Evolutionary conservation across 2,888 invertebrate species (phyloP).

Genomic region (Thysanoteuthis rhombus): DNA sequence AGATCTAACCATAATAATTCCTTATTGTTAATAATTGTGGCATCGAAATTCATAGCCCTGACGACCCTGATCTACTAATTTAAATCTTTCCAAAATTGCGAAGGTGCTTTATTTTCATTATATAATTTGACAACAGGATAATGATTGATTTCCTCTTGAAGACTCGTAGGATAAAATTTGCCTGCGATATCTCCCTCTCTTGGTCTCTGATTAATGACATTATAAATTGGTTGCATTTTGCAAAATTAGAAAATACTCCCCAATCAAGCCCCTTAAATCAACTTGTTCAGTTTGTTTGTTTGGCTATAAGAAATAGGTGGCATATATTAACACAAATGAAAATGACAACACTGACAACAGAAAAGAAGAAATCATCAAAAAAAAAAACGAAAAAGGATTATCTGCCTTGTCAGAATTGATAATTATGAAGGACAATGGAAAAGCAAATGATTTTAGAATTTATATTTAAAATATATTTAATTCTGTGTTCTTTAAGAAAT

Average conservation of each 20-base stretch:
- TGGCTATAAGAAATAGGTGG: background rate
- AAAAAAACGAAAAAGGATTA: too few species aligned
- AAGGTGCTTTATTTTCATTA: background rate
- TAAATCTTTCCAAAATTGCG: background rate
- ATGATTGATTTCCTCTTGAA: background rate
- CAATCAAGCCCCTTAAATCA: background rate
- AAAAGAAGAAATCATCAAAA: too few species aligned
- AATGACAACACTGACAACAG: too few species aligned
- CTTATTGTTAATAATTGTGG: background rate
- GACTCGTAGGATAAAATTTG: background rate
- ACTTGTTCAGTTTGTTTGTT: background rate
- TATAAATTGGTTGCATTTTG: background rate
- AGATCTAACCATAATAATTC: slow-evolving; percentile 12
- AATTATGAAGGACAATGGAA: too few species aligned
- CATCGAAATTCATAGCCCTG: background rate
- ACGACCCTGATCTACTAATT: background rate
- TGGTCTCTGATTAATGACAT: background rate
- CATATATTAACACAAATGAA: background rate
- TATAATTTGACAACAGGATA: slow-evolving; percentile 12
- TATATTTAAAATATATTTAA: too few species aligned
- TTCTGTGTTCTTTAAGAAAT: too few species aligned
- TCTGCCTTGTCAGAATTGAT: too few species aligned
- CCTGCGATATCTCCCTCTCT: background rate
- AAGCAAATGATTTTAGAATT: too few species aligned
- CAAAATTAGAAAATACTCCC: background rate